Evolutionary conservation across 2,888 invertebrate species (phyloP).

Genomic region (Drosophila algonquin): DNA sequence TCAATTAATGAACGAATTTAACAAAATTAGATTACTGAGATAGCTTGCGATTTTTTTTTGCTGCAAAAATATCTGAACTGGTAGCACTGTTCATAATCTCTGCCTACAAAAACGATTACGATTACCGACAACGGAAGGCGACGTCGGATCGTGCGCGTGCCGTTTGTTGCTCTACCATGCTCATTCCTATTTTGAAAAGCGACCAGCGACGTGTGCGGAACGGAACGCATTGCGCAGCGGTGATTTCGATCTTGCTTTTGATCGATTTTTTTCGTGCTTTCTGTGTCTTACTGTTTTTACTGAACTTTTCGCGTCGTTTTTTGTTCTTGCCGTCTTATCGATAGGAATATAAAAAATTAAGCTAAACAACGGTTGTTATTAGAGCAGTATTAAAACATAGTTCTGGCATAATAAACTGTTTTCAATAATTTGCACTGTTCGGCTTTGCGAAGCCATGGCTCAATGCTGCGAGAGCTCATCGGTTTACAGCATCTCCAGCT

Average conservation of each 20-base stretch:
- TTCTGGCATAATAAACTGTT: no score
- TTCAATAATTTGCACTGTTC: neutral
- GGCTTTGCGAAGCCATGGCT: conserved; percentile 1
- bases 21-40: neutral
- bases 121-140: conserved; percentile 6
- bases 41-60: conserved; percentile 1
- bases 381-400: neutral
- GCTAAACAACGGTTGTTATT: neutral
- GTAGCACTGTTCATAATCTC: conserved; percentile 54
- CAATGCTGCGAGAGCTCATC: neutral
- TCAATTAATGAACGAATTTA: no score
- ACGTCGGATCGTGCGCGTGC: conserved; percentile 53
- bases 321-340: neutral
- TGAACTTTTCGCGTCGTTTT: neutral
- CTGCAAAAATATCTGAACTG: neutral
- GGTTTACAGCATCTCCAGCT: neutral
- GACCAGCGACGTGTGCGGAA: conserved; percentile 55
- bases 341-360: neutral
- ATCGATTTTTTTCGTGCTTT: conserved; percentile 26
- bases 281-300: neutral
- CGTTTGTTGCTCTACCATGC: conserved; percentile 50
- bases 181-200: conserved; percentile 75
- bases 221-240: conserved; percentile 44
- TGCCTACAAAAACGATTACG: conserved; percentile 40
- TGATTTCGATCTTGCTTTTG: conserved; percentile 32